Evolutionary conservation across 1,140 invertebrate species (phyloP).

Genomic region (Diploscapter pachys): DNA sequence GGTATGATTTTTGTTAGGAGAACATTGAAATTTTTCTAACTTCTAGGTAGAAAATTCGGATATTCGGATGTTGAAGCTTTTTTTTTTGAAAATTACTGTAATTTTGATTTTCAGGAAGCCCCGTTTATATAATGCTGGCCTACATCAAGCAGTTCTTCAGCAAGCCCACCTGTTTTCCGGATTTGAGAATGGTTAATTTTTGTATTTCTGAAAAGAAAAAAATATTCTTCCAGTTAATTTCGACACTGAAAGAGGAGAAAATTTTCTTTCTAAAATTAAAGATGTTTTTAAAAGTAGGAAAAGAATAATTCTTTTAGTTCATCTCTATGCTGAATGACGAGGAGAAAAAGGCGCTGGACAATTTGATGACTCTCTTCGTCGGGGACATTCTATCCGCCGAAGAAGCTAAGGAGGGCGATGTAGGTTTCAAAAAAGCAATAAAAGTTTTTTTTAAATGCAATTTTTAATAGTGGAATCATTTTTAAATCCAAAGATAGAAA

Average conservation of each 20-base stretch:
- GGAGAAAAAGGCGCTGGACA: conserved; percentile 1
- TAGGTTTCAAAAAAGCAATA: background rate
- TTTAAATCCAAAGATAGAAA: too few relatives aligned
- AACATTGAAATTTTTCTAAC: too few relatives aligned
- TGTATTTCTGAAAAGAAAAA: background rate
- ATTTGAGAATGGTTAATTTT: conserved; percentile 5
- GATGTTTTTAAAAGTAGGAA: background rate
- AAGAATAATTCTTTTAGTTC: conserved; percentile 5
- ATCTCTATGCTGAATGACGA: background rate
- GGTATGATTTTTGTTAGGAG: too few relatives aligned
- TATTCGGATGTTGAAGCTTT: too few relatives aligned
- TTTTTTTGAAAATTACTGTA: too few relatives aligned
- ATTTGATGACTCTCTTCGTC: background rate
- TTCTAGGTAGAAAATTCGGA: too few relatives aligned
- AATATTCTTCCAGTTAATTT: too few relatives aligned
- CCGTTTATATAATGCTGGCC: conserved; percentile 5
- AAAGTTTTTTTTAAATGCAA: background rate
- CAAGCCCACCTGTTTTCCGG: conserved; percentile 11
- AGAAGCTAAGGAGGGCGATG: conserved; percentile 10
- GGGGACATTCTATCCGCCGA: background rate
- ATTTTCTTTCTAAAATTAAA: too few relatives aligned
- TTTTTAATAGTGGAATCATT: too few relatives aligned
- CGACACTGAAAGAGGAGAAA: too few relatives aligned
- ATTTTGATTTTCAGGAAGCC: too few relatives aligned
- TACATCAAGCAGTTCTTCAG: conserved; percentile 8